Conservation (phyloP, 2,113 vertebrate genomes). For the Rafetus swinhoei region DNA sequence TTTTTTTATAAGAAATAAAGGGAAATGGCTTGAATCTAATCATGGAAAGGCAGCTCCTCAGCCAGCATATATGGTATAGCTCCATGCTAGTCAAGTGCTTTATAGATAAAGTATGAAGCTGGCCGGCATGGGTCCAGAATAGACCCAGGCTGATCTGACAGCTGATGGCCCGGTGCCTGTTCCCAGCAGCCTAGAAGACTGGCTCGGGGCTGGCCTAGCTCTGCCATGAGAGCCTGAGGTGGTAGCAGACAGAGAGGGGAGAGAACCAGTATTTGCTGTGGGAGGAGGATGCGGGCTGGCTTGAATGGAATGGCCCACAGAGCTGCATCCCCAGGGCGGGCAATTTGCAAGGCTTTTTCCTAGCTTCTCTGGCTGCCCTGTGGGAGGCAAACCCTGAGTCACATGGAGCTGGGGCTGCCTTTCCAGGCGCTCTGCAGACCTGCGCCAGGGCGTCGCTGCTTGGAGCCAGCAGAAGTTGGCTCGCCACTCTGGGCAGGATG, state of each 20-base stretch:
- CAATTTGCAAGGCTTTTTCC: neutral
- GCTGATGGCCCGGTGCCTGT: rapidly evolving
- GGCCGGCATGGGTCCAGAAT: neutral
- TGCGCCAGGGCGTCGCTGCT: neutral
- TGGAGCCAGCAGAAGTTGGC: neutral
- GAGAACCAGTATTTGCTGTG: neutral
- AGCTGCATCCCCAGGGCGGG: neutral
- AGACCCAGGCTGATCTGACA: neutral
- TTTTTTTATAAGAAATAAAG: neutral
- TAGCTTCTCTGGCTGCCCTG: neutral
- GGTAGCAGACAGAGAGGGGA: neutral
- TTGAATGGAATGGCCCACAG: neutral
- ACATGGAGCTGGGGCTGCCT: rapidly evolving
- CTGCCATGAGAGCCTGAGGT: neutral
- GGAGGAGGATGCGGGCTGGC: neutral
- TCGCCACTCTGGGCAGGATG: neutral
- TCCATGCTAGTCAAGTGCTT: neutral
- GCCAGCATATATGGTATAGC: neutral
- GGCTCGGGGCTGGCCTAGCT: neutral
- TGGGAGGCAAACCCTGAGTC: neutral
- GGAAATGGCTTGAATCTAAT: neutral
- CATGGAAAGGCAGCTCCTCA: neutral
- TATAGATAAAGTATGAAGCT: neutral
- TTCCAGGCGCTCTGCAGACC: rapidly evolving
- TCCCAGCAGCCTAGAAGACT: neutral